Evolutionary conservation across 2,797 vertebrate species (phyloP).

Genomic region (Sebastolobus altivelis): DNA sequence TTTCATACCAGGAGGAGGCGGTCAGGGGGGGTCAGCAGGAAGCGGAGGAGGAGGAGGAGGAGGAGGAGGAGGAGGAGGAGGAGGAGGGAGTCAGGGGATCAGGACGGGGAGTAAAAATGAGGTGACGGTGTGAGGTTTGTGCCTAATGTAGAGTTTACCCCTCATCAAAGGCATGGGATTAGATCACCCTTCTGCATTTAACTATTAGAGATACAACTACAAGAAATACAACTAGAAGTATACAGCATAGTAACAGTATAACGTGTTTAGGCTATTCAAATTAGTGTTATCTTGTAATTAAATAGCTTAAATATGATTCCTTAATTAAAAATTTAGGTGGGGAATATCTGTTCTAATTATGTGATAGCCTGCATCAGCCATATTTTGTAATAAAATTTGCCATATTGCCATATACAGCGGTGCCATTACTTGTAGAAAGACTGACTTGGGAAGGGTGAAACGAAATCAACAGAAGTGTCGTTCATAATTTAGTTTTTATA

Average conservation of each 20-base stretch:
- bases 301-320: constrained; percentile 74
- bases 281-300: constrained; percentile 76
- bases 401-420: constrained; percentile 84
- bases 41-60: constrained; percentile 74
- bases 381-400: constrained; percentile 84
- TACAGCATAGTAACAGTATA: constrained; percentile 68
- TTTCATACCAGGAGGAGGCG: constrained; percentile 92
- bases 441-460: constrained; percentile 58
- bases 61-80: constrained; percentile 76
- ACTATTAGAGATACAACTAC: constrained; percentile 65
- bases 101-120: constrained; percentile 95
- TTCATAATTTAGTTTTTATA: constrained; percentile 78
- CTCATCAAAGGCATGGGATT: constrained; percentile 51
- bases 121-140: constrained; percentile 90
- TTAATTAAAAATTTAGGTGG: constrained; percentile 58
- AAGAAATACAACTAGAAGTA: constrained; percentile 70
- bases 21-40: constrained; percentile 79
- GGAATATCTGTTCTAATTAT: constrained; percentile 72
- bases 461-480: constrained; percentile 70
- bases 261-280: constrained; percentile 75
- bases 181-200: constrained; percentile 73
- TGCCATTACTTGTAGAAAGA: constrained; percentile 81
- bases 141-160: constrained; percentile 67
- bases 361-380: constrained; percentile 85
- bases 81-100: constrained; percentile 89